phyloP scores from a whole-genome alignment of 2,888 invertebrate species.

The Cryptosula pallasiana region DNA sequence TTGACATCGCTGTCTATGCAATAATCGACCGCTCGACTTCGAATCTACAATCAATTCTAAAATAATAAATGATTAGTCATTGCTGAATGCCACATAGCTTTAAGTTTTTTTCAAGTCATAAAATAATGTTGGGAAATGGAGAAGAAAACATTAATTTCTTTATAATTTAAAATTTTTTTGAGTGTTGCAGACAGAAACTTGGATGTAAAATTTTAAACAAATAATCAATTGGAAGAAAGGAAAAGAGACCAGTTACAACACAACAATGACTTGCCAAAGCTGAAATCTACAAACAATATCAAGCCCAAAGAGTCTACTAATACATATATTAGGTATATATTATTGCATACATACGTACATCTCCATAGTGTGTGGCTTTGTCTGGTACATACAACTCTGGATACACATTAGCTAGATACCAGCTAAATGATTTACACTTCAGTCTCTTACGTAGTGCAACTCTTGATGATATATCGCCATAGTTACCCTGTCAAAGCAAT shows the following conservation, averaged over 20 bases:
- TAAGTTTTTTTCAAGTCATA: neutral
- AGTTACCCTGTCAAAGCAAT: slow-evolving; percentile 90
- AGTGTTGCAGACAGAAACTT: too few relatives aligned
- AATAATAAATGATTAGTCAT: neutral
- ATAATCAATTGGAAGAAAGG: too few relatives aligned
- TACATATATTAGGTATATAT: too few relatives aligned
- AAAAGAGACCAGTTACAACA: too few relatives aligned
- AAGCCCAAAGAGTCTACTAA: too few relatives aligned
- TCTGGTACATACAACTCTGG: slow-evolving; percentile 98
- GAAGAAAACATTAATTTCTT: neutral
- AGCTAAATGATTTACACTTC: slow-evolving; percentile 92
- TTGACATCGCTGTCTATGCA: slow-evolving; percentile 95
- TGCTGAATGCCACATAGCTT: neutral
- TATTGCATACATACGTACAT: slow-evolving; percentile 65
- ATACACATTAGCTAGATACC: slow-evolving; percentile 96
- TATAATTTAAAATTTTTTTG: too few relatives aligned
- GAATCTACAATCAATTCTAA: neutral
- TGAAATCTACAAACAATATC: too few relatives aligned
- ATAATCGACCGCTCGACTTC: slow-evolving; percentile 40
- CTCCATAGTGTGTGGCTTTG: slow-evolving; percentile 85
- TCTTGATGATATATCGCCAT: slow-evolving; percentile 82
- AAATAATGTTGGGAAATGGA: neutral
- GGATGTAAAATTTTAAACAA: too few relatives aligned
- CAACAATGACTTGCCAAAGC: too few relatives aligned
- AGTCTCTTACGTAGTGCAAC: slow-evolving; percentile 74